Percentiles rank a stretch among this genome's conserved stretches.
phyloP scores from a whole-genome alignment of 2,113 vertebrate species.

The Corythaixoides concolor region DNA sequence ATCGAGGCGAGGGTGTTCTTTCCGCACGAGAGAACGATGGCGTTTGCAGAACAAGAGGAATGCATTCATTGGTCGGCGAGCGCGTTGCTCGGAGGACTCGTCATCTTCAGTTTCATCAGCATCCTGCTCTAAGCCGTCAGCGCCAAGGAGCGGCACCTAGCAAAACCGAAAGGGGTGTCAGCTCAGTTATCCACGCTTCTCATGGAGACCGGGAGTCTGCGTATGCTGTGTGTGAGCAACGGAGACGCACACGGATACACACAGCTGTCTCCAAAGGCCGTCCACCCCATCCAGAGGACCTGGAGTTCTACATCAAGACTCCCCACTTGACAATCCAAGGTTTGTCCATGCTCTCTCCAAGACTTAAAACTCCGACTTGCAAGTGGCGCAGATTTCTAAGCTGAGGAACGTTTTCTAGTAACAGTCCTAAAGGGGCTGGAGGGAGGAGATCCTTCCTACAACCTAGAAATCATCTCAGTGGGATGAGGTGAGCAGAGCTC shows the following conservation, averaged over 20 bases:
- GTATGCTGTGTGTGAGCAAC: fast-evolving
- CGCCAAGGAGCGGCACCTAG: conserved; percentile 80
- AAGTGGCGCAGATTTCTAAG: background rate
- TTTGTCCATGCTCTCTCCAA: background rate
- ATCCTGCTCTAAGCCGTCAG: conserved; percentile 83
- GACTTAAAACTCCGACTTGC: background rate
- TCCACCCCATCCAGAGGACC: fast-evolving
- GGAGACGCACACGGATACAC: background rate
- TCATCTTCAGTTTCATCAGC: conserved; percentile 87
- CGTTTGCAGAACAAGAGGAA: conserved; percentile 98
- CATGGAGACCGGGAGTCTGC: background rate
- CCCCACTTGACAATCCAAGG: background rate
- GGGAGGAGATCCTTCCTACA: background rate
- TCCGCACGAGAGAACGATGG: conserved; percentile 94
- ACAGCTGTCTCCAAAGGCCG: background rate
- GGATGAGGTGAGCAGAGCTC: background rate
- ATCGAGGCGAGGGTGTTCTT: conserved; percentile 95
- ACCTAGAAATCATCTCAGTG: background rate
- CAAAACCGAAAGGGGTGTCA: conserved; percentile 1
- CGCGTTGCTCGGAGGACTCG: conserved; percentile 90
- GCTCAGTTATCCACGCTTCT: background rate
- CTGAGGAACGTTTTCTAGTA: background rate
- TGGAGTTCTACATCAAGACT: background rate
- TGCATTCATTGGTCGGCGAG: conserved; percentile 97
- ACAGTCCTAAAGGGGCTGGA: background rate